These are phyloP conservation scores for Drosophila putrida DNA, from an alignment of 2,888 invertebrate species.

Conservation along the genomic window DNA sequence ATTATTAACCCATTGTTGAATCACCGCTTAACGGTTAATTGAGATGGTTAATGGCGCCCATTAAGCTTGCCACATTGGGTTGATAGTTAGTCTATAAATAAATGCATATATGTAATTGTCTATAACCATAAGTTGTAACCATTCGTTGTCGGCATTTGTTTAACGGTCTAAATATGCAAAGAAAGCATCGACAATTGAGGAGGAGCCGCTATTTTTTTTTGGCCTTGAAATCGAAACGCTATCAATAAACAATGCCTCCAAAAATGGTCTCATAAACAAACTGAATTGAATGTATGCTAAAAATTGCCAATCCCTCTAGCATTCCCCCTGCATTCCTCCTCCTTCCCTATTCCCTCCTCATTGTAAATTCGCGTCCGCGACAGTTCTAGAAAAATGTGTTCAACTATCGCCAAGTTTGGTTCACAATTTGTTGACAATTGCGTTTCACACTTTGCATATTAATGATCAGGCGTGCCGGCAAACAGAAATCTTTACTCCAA, in stretches of 20 bases:
- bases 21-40: slow-evolving; percentile 43
- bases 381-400: slow-evolving; percentile 33
- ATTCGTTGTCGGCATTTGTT: slow-evolving; percentile 17
- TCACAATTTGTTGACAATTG: slow-evolving; percentile 79
- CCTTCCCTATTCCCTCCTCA: background rate
- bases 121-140: background rate
- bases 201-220: slow-evolving; percentile 22
- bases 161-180: slow-evolving; percentile 24
- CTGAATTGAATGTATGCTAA: slow-evolving; percentile 2
- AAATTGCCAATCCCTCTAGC: background rate
- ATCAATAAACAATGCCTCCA: background rate
- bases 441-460: slow-evolving; percentile 78
- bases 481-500: slow-evolving; percentile 21
- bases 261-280: slow-evolving; percentile 6
- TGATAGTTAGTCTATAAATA: slow-evolving; percentile 1
- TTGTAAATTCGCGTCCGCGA: background rate
- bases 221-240: slow-evolving; percentile 18
- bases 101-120: background rate
- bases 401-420: slow-evolving; percentile 70
- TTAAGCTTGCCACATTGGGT: slow-evolving; percentile 45
- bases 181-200: background rate
- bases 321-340: no score
- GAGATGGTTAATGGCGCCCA: slow-evolving; percentile 48
- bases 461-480: slow-evolving; percentile 60
- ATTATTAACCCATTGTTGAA: slow-evolving; percentile 13